Base-by-base conservation (phyloP, 2,888 invertebrate genomes). In the Drosophila meridionalis region DNA sequence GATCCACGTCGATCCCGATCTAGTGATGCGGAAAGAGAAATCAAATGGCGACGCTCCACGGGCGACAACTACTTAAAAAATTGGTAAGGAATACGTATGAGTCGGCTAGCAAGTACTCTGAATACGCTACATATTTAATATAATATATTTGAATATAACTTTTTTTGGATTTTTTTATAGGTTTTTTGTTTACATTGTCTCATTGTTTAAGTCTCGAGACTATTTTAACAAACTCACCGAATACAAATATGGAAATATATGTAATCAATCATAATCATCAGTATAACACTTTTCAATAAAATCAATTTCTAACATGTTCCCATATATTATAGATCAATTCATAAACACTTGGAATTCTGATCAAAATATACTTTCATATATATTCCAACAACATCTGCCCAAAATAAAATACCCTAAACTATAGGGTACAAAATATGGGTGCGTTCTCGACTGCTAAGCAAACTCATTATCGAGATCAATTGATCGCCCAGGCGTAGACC, bases 401-500 rank as follows among this genome's bases (percentile, higher is more conserved):
- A 28, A 59, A 7, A 11, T 0, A 0, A 58, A 28, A 53, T 57
- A 43, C 55, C 52, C 45, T 1, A 56, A 6, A 12, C 6, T 52
- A 2, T 3, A 71, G 74, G 6, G 77, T 67, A 75, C 28, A 52
- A 55, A 85, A 91, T 89, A 91, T 90, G 89, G 91, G 92, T 92
- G 92, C 90, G 92, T 75, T 78, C 71, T 69, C 64, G 57, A 55
- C 69, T 66, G 75, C 70, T 60, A 77, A 73, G 73, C 82, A 82
- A 90, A 89, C 91, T 91, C 90, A 92, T 92, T 92, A 92, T 91
- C 91, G 91, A 89, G 87, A 87, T 88, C 89, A 90, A 91, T 91
- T 89, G 90, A 91, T 91, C 90, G 90, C 73, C 69, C 87, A 78
- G 84, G 84, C 80, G 78, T 55, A 77, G 82, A 71, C 72, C 78